Base-by-base conservation (phyloP, 2,113 vertebrate species). In the Heliornis fulica region DNA sequence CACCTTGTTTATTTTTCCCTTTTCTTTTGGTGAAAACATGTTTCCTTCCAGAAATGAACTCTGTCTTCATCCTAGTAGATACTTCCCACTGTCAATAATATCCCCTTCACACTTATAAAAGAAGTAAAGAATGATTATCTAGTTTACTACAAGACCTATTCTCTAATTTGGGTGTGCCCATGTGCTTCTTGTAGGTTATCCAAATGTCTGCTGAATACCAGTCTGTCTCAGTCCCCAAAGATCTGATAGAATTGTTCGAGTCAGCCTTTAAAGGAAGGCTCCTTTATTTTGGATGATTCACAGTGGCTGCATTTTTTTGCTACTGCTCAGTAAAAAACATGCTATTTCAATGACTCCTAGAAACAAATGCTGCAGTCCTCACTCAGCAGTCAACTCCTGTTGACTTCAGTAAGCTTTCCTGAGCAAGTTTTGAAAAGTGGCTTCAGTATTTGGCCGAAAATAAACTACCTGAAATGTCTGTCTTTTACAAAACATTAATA, bases 281-380 rank as follows among this genome's bases (percentile, higher is more conserved):
- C 46, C 21, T 21, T 95, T 97, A 69, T 87, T 86, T 93, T 96
- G 88, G 45, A 77, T 96, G 87, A 95, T 80, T 97, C 94, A 93
- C 70, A 92, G 65, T 17, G 34, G 76, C 87, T 89, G 46, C 36
- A n/a, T 91, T 96, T 95, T 95, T 93, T 96, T 93, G 92, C 90
- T 91, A 53, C 87, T 83, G 68, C 70, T 97, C 86, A 60, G 87
- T 93, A 96, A 97, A 90, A 97, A 97, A 96, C 72, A 82, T 78
- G 76, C 15, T 68, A 45, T 95, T 97, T 97, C 21, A 36, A 78
- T 78, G 86, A 93, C 93, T 95, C 90, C 70, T 87, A 95, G 81
- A 94, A 89, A 77, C 60, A 88, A 90, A 78, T 90, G 50, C 63
- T 93, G 54, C 32, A 77, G 34, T 56, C n/a, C 50, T 91, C 77